phyloP scores from a whole-genome alignment of 2,113 vertebrate genomes.

The Pseudopodoces humilis region DNA sequence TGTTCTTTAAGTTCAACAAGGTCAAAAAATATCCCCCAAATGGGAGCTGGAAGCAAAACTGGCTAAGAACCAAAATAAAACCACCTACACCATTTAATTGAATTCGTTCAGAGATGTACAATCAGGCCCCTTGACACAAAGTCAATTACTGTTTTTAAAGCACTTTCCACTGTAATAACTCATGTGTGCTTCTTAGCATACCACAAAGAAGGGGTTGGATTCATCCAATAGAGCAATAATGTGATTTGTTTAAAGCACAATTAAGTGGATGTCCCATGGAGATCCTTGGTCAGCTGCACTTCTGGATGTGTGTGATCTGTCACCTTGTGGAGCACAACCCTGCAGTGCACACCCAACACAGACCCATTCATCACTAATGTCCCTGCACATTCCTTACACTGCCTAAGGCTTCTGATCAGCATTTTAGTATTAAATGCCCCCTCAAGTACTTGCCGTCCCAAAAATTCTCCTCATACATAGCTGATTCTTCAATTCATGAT shows the following conservation, averaged over 20 bases:
- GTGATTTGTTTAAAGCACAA: not conserved
- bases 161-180: not conserved
- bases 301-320: not conserved
- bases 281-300: not conserved
- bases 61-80: not conserved
- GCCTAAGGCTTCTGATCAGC: not conserved
- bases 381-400: not conserved
- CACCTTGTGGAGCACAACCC: not conserved
- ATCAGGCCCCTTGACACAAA: not conserved
- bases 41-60: slow-evolving; percentile 1
- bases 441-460: not conserved
- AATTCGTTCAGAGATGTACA: not conserved
- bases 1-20: not conserved
- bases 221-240: not conserved
- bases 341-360: not conserved
- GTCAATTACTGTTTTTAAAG: not conserved
- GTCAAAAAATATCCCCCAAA: not conserved
- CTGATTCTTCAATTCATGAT: not conserved
- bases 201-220: not conserved
- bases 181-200: not conserved
- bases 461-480: not conserved
- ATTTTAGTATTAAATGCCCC: not conserved
- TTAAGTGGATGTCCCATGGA: not conserved
- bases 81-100: not conserved
- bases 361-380: not conserved